phyloP scores from a whole-genome alignment of 2,113 vertebrate genomes.

The Quiscalus mexicanus region DNA sequence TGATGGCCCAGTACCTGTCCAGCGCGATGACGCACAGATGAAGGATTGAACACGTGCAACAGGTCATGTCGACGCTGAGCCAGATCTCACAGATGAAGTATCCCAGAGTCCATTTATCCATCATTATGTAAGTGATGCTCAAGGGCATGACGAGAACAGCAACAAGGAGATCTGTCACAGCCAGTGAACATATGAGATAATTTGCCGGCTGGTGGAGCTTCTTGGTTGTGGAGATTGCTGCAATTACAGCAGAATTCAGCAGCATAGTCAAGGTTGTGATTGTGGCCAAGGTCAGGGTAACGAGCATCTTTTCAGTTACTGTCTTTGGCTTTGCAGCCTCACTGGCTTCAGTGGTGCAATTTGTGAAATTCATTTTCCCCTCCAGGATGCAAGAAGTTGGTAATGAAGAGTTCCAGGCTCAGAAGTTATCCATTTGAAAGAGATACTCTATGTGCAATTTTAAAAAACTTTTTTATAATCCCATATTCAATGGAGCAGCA shows the following conservation, averaged over 20 bases:
- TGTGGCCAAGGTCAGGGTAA: slow-evolving; percentile 79
- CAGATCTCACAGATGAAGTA: slow-evolving; percentile 87
- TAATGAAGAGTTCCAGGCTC: background rate
- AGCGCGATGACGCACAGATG: slow-evolving; percentile 90
- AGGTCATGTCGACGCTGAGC: slow-evolving; percentile 91
- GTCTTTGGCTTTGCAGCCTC: slow-evolving; percentile 67
- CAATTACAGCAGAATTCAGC: slow-evolving; percentile 84
- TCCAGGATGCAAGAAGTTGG: background rate
- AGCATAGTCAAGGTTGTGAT: slow-evolving; percentile 83
- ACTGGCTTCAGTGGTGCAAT: slow-evolving; percentile 75
- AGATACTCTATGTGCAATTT: background rate
- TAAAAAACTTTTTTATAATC: background rate
- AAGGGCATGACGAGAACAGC: slow-evolving; percentile 89
- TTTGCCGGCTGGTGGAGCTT: slow-evolving; percentile 91
- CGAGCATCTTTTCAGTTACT: slow-evolving; percentile 79
- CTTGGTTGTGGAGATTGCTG: slow-evolving; percentile 86
- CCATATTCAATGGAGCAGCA: slow-evolving; percentile 2
- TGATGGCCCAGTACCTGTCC: slow-evolving; percentile 93
- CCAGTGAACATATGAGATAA: slow-evolving; percentile 91
- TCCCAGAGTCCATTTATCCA: slow-evolving; percentile 84
- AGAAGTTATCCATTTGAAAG: slow-evolving; percentile 20
- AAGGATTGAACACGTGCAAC: slow-evolving; percentile 91
- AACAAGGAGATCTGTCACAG: slow-evolving; percentile 88
- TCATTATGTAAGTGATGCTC: slow-evolving; percentile 88
- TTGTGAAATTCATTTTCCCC: slow-evolving; percentile 80